Conservation (phyloP, 1,140 invertebrate species). For the Heliconius melpomene region DNA sequence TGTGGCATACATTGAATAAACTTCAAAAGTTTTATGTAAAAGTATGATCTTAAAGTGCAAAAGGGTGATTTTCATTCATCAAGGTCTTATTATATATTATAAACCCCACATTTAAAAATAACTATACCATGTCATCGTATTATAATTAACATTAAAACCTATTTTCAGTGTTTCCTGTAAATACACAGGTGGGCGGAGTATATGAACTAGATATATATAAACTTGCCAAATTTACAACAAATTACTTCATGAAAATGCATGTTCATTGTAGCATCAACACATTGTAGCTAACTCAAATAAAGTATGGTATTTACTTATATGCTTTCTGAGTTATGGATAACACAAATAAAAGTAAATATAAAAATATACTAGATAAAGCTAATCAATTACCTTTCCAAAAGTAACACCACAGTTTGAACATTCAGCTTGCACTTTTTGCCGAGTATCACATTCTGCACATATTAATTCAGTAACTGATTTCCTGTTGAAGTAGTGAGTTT, state of each 20-base stretch:
- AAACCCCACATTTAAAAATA: too few species aligned
- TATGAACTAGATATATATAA: neutral
- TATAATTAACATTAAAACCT: neutral
- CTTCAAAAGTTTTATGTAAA: too few species aligned
- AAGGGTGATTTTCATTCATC: too few species aligned
- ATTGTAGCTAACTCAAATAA: too few species aligned
- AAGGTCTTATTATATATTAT: too few species aligned
- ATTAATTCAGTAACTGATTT: constrained; percentile 91
- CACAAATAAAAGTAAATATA: neutral
- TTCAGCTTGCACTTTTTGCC: constrained; percentile 89
- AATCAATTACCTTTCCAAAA: constrained; percentile 87
- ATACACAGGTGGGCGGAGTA: neutral
- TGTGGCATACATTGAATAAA: too few species aligned
- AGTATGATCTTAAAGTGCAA: too few species aligned
- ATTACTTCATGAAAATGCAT: neutral
- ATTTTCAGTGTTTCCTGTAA: constrained; percentile 13
- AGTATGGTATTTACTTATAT: too few species aligned
- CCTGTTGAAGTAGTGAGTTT: constrained; percentile 90
- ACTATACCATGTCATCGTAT: neutral
- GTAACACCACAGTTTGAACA: constrained; percentile 88
- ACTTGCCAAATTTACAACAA: neutral
- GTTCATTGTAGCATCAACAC: neutral
- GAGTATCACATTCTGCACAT: constrained; percentile 90
- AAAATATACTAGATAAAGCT: neutral
- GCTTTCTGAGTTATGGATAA: too few species aligned